Evolutionary conservation across 1,140 invertebrate genomes (phyloP), one percentile per base, ranked within the genome.

Genomic region (Trialeurodes vaporariorum): DNA sequence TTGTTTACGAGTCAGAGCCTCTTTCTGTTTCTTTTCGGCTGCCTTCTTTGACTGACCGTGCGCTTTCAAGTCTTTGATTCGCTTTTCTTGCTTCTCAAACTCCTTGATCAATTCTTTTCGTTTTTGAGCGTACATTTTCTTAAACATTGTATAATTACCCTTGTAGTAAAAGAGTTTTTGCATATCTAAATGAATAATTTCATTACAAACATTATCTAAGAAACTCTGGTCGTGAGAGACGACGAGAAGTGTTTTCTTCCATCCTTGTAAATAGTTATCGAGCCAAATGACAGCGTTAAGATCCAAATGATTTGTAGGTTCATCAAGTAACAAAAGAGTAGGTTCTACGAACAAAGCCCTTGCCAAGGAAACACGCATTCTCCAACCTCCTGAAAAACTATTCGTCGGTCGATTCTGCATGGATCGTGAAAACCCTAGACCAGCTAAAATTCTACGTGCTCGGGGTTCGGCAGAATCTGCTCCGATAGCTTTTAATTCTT

Each of bases 221-320:
- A 99, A 99, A 75, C 94, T 96, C 78, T 98, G 96, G 82, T 99
- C 96, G 84, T 99, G 97, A 73, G 96, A 98, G 13, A 99, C 96
- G 67, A 99, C 92, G 1, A 99, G 77, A 1, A 99, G 79, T 0
- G 97, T 99, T 75, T 98, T 98, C 78, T 98, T 98, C 96, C 96
- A 99, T 1, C 84, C 85, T 83, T 98, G 94, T 21, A 99, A 81
- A 79, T 98, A 98, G 87, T 98, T 98, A 76, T 99, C 96, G 13
- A 99, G 82, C 97, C 97, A 99, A 83, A 98, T 98, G 63, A 98
- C 96, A 71, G 96, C 96, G 78, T 98, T 98, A 23, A 98, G 81
- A 85, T 98, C 96, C 72, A 93, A 85, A 77, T 93, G 91, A 81
- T 93, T 93, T 0, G 91, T 93, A 71, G 97, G 97, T 85, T 99